Percentiles rank a stretch among this genome's conserved stretches.
These are phyloP conservation scores for Calameuta filiformis DNA, from an alignment of 2,888 invertebrate genomes.

Conservation along the genomic window DNA sequence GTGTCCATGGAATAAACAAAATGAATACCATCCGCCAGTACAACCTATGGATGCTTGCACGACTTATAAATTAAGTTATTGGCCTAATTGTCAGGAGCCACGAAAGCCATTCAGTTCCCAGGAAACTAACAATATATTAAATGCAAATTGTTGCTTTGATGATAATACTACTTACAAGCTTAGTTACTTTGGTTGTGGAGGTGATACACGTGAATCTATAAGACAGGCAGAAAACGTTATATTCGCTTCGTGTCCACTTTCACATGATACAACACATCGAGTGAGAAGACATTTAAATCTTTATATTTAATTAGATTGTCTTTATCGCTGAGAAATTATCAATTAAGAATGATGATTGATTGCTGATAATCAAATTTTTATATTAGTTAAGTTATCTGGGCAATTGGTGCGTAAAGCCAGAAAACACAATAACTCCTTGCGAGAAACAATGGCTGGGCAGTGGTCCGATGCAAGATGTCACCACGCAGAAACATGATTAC, in stretches of 20 bases:
- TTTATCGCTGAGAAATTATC: background rate
- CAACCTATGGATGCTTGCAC: conserved; percentile 51
- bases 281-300: conserved; percentile 27
- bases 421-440: conserved; percentile 54
- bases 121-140: conserved; percentile 49
- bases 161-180: conserved; percentile 59
- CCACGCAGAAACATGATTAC: conserved; percentile 77
- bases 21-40: conserved; percentile 44
- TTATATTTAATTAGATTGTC: background rate
- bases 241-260: conserved; percentile 48
- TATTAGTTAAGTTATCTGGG: conserved; percentile 58
- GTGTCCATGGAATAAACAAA: conserved; percentile 40
- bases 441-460: conserved; percentile 51
- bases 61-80: conserved; percentile 59
- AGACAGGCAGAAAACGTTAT: conserved; percentile 34
- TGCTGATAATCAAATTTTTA: background rate
- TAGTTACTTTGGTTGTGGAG: conserved; percentile 55
- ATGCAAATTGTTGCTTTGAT: conserved; percentile 49
- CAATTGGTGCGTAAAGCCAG: conserved; percentile 48
- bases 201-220: conserved; percentile 44
- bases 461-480: conserved; percentile 64
- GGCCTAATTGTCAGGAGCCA: conserved; percentile 49
- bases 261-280: conserved; percentile 52
- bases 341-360: background rate
- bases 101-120: conserved; percentile 37